Evolutionary conservation across 2,113 vertebrate genomes (phyloP).

Genomic region (Carettochelys insculpta): DNA sequence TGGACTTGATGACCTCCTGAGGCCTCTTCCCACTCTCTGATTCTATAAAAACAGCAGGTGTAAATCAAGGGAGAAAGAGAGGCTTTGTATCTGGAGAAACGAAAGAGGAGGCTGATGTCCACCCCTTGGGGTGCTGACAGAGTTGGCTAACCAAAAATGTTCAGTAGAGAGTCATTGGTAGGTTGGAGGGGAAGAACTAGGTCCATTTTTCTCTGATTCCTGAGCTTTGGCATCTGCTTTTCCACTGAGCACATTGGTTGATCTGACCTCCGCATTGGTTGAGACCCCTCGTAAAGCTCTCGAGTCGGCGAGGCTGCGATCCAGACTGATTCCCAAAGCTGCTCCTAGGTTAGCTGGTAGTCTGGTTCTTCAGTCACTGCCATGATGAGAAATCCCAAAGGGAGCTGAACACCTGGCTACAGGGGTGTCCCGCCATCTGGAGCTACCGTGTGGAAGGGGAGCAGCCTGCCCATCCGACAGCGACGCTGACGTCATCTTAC

Average conservation of each 20-base stretch:
- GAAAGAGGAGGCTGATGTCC: not conserved
- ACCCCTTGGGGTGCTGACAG: not conserved
- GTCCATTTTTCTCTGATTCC: not conserved
- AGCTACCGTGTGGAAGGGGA: not conserved
- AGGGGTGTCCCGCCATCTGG: not conserved
- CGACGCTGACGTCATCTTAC: too few species aligned
- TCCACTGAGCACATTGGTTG: not conserved
- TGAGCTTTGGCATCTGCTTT: not conserved
- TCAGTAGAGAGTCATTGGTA: not conserved
- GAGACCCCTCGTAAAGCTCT: not conserved
- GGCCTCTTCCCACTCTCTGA: too few species aligned
- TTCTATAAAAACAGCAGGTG: not conserved
- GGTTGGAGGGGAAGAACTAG: not conserved
- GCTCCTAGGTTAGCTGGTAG: not conserved
- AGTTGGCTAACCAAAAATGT: not conserved
- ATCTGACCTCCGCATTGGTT: too few species aligned
- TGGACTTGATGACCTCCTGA: too few species aligned
- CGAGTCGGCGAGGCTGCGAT: not conserved
- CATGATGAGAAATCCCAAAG: not conserved
- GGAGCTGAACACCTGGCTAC: not conserved
- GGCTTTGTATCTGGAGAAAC: not conserved
- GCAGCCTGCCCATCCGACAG: too few species aligned
- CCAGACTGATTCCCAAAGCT: too few species aligned
- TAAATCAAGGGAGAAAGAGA: not conserved
- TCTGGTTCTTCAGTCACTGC: not conserved